Percentiles rank a stretch among this genome's conserved stretches.
Conservation (phyloP, 2,888 invertebrate species). For the Carterocephalus palaemon region DNA sequence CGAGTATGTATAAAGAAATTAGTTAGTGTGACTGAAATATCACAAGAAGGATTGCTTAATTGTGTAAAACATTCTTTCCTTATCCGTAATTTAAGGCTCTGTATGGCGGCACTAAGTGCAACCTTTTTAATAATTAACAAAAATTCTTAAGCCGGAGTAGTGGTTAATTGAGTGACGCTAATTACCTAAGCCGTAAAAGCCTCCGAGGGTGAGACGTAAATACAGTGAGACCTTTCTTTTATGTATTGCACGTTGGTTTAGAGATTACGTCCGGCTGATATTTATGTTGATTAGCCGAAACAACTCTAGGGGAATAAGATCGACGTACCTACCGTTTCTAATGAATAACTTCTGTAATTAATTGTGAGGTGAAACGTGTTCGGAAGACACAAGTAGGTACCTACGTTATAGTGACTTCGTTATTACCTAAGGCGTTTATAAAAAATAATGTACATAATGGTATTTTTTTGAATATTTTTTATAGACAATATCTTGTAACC, state of each 20-base stretch:
- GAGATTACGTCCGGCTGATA: constrained; percentile 47
- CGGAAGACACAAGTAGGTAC: neutral
- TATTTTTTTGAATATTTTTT: too few species aligned
- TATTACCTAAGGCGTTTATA: too few species aligned
- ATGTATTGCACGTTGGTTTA: constrained; percentile 46
- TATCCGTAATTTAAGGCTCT: constrained; percentile 39
- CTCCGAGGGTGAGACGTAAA: constrained; percentile 58
- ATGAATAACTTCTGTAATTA: constrained; percentile 22
- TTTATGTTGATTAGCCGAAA: constrained; percentile 42
- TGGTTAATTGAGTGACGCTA: constrained; percentile 77
- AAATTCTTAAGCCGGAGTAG: constrained; percentile 64
- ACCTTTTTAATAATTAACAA: constrained; percentile 77
- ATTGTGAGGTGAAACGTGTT: constrained; percentile 3
- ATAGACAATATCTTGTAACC: too few species aligned
- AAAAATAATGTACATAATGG: too few species aligned
- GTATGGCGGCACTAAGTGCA: constrained; percentile 59
- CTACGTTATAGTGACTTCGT: too few species aligned
- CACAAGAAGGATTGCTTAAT: constrained; percentile 32
- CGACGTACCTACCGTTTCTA: constrained; percentile 17
- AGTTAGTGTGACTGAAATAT: constrained; percentile 9
- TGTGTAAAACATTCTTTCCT: constrained; percentile 26
- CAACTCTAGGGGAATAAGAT: constrained; percentile 23
- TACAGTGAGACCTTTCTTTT: constrained; percentile 60
- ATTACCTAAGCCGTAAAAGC: constrained; percentile 74
- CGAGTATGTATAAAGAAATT: too few species aligned